Base-by-base conservation (phyloP, 2,113 vertebrate species). In the Aplodontia rufa region DNA sequence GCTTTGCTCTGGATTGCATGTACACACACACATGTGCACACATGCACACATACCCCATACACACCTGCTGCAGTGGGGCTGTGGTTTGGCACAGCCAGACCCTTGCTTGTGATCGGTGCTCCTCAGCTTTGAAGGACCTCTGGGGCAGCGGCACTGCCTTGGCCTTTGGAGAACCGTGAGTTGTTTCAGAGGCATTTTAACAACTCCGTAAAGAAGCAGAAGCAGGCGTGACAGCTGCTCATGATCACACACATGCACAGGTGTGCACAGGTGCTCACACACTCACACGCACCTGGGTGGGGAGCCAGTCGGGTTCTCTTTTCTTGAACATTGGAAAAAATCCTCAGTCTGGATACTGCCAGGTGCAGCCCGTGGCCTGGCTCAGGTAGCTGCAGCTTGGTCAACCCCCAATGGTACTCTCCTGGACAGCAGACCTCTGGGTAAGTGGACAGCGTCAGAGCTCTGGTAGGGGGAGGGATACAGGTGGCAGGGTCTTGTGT, bases 61-160 rank as follows among this genome's bases (percentile, higher is more conserved):
- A 7, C 3, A n/a, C 37, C 0, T 0, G 1, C 86, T 8, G 0
- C 5, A 0, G 8, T 8, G 11, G 37, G 68, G 20, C 90, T 94
- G 42, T 20, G 7, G 55, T 58, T 24, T 24, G 55, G 55, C 20
- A 26, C 35, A n/a, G 35, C 47, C 8, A n/a, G 32, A 22, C 26
- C 35, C 22, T 40, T 85, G 71, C 40, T 51, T 51, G 51, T 32
- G 35, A 17, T 42, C 8, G 51, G 12, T 0, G 5, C 30, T 6
- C 2, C 45, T 87, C 11, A 1, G 14, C 42, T 6, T 42, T 3
- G 0, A 6, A 13, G 58, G 51, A 16, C 13, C 40, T 3, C 42
- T 37, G 22, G 58, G 87, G n/a, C n/a, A 19, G 1, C 0, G 45
- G 0, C 8, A 35, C 7, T 24, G 74, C 40, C 68, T 47, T n/a